Conservation (phyloP, 2,113 vertebrate genomes). For the Dasypus novemcinctus region DNA sequence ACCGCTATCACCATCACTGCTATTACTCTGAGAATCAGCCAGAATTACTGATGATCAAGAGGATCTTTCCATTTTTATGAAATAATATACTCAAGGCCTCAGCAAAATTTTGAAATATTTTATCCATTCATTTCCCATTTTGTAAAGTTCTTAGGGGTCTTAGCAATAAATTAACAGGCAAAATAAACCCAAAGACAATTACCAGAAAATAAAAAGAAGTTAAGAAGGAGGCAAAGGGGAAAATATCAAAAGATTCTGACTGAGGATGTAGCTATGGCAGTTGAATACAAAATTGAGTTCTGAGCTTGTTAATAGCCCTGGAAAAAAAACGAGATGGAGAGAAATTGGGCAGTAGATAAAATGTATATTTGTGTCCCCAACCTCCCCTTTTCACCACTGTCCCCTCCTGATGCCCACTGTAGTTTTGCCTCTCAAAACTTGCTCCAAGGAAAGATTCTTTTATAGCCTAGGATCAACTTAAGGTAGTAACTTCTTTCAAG, state of each 20-base stretch:
- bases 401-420: not conserved
- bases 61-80: not conserved
- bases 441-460: not conserved
- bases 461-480: not conserved
- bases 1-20: not conserved
- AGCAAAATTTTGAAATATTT: not conserved
- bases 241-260: not conserved
- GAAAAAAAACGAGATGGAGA: not conserved
- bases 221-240: not conserved
- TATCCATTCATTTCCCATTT: not conserved
- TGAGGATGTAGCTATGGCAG: not conserved
- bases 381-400: not conserved
- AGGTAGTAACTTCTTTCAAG: not conserved
- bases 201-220: not conserved
- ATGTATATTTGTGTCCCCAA: no score
- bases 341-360: not conserved
- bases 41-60: not conserved
- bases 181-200: not conserved
- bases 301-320: not conserved
- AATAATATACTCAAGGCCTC: not conserved
- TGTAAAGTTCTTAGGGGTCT: not conserved
- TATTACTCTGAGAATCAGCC: not conserved
- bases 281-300: not conserved
- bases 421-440: not conserved
- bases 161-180: not conserved